Evolutionary conservation across 2,888 invertebrate species (phyloP), one percentile per base, ranked within the genome.

Genomic region (Leptinotarsa rubiginosa): DNA sequence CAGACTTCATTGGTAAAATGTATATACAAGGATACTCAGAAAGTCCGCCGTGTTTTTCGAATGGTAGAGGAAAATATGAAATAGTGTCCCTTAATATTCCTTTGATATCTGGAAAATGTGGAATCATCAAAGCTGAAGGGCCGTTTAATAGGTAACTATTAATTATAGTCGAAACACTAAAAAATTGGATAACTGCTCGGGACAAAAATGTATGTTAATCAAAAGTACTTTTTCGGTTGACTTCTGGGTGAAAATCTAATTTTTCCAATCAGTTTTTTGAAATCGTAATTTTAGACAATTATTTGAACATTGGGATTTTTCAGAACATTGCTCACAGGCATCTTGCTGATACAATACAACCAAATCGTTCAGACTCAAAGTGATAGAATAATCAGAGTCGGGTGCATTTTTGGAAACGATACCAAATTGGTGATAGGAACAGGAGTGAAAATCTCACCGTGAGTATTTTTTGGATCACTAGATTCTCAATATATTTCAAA

Each of bases 351-450:
- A 69, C 96, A 96, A 86, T 94, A 94, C 87, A 96, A 96, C 87
- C 92, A 93, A 0, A 92, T 95, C 80, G 94, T 96, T 75, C 96
- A 96, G 87, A 93, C 95, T 18, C 93, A 95, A 75, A 95, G 95
- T 0, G 96, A 96, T 87, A 91, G 95, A 74, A 91, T 95, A 81
- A 92, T 96, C 73, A 92, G 93, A 81, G 92, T 95, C 5, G 95
- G 95, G 0, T 95, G 95, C 83, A 92, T 94, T n/a, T 90, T 93
- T 79, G 89, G 89, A 59, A 88, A 88, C 56, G 84, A 86, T 69
- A 85, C 89, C 18, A 88, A 87, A 83, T 89, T 91, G 77, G 86
- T 92, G 54, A 88, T 91, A 4, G 90, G 90, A 56, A 90, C 92
- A n/a, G 89, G 91, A 49, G 87, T 91, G 75, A 90, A 88, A 74